Evolutionary conservation across 2,797 vertebrate species (phyloP), one percentile per base, ranked within the genome.

Genomic region (Gymnopithys bicolor): DNA sequence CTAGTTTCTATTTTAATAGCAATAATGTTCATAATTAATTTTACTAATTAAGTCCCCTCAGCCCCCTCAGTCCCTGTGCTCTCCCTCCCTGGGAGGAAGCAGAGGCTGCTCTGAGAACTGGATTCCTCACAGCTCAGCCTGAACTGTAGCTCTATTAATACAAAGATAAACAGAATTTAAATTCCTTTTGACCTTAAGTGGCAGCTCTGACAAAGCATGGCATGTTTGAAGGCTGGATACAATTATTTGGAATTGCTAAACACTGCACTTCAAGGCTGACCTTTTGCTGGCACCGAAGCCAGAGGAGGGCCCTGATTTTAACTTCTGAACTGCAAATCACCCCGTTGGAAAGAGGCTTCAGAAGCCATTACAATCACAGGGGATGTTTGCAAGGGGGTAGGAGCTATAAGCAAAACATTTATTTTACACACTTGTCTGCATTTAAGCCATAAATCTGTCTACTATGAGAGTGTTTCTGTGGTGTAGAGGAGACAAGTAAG

Each of bases 361-460:
- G 69, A 74, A 89, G 83, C 76, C 63, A 76, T 84, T 89, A 62
- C 17, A 86, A 75, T 86, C 94, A 83, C 66, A 63, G 60, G 58
- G 30, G 77, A n/a, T 51, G 46, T 30, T 28, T 73, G 16, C 41
- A 82, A 90, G 62, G 2, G 43, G 51, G 48, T 37, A 43, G 75
- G 67, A 77, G 81, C 87, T 84, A 69, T 80, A 66, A 82, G 76
- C 52, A 93, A 92, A 94, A 87, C 92, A 86, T 82, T 96, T 89
- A 74, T 84, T 94, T 96, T 94, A 94, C 79, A 91, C 92, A 92
- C 86, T 97, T 37, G 74, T 94, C 84, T 93, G 80, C 60, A 37
- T 93, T 96, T 95, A 96, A 95, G 93, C 84, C 80, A 63, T 49
- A 73, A 79, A 70, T 94, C 90, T 82, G 75, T 84, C 75, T 89